Percentiles rank a stretch among this genome's conserved stretches.
Conservation (phyloP, 2,113 vertebrate species). For the Poeciliopsis occidentalis region DNA sequence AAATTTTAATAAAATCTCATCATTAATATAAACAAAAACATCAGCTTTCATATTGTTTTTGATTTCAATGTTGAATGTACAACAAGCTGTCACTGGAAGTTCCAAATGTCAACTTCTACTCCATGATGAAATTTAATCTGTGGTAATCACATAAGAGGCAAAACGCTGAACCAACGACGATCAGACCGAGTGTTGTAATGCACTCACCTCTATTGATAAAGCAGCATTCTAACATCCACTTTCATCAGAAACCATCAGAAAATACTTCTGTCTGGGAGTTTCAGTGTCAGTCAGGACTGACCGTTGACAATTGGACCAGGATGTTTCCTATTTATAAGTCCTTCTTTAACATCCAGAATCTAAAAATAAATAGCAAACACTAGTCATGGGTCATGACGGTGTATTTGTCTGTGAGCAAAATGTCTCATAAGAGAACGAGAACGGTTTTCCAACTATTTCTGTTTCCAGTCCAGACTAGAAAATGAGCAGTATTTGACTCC, state of each 20-base stretch:
- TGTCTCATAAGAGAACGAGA: conserved; percentile 17
- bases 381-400: conserved; percentile 15
- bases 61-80: too few relatives aligned
- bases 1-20: too few relatives aligned
- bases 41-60: too few relatives aligned
- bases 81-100: too few relatives aligned
- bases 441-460: neutral
- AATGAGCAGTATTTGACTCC: neutral
- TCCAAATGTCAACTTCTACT: too few relatives aligned
- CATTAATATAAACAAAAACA: too few relatives aligned
- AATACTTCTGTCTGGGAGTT: conserved; percentile 2
- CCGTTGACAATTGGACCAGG: neutral
- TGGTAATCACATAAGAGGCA: too few relatives aligned
- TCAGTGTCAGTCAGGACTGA: conserved; percentile 15
- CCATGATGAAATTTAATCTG: too few relatives aligned
- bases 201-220: conserved; percentile 42
- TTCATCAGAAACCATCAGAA: conserved; percentile 15
- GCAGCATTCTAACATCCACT: conserved; percentile 20
- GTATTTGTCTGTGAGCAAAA: neutral
- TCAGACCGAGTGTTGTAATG: neutral
- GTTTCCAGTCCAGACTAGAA: neutral
- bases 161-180: too few relatives aligned
- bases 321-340: conserved; percentile 59
- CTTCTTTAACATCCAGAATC: conserved; percentile 38
- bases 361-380: conserved; percentile 10